Evolutionary conservation across 2,113 vertebrate genomes (phyloP).

Genomic region (Vulpes lagopus): DNA sequence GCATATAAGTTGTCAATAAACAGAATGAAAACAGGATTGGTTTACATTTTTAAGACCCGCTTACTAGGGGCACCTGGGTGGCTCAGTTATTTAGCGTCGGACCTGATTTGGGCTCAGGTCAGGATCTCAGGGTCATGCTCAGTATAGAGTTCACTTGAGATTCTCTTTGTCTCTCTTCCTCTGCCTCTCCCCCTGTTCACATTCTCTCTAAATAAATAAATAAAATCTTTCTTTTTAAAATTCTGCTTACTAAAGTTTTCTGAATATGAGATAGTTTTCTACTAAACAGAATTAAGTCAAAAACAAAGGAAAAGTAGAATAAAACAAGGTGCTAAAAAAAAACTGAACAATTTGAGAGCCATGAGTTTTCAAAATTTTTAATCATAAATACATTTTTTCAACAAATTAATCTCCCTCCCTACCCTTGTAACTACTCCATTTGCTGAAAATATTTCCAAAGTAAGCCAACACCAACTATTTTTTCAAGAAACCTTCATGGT

Average conservation of each 20-base stretch:
- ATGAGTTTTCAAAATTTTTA: conserved; percentile 16
- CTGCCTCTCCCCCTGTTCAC: neutral
- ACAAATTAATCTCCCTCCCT: neutral
- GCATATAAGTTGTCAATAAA: neutral
- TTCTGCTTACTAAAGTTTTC: neutral
- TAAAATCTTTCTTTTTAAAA: conserved; percentile 9
- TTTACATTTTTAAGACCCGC: conserved; percentile 12
- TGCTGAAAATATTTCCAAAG: conserved; percentile 25
- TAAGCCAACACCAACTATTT: neutral
- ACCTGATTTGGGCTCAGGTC: neutral
- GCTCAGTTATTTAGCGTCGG: neutral
- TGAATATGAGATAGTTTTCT: neutral
- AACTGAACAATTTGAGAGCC: neutral
- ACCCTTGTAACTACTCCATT: neutral
- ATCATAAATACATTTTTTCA: neutral
- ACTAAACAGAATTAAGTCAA: neutral
- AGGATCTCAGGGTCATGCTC: neutral
- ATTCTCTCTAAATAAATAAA: neutral
- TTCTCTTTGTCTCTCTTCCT: neutral
- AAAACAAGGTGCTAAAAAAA: neutral
- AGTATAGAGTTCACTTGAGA: neutral
- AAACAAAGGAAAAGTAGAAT: neutral
- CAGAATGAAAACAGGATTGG: neutral
- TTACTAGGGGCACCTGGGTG: neutral
- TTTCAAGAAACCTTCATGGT: neutral